phyloP scores from a whole-genome alignment of 1,140 invertebrate genomes.

The Papilio polytes region DNA sequence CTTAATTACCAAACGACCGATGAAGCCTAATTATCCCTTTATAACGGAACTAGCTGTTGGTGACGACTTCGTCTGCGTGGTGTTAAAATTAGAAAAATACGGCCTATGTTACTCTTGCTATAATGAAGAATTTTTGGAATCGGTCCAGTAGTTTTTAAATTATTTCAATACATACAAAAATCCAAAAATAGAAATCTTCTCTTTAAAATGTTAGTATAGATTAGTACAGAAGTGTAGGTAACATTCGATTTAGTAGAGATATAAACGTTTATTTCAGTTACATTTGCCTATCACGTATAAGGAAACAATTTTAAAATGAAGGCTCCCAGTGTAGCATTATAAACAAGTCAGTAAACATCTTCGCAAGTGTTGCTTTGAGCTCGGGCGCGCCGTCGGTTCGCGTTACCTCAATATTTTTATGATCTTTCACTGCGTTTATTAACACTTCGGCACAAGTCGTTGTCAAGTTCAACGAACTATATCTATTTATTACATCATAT shows the following conservation, averaged over 20 bases:
- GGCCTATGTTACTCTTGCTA: no score
- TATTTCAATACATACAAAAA: no score
- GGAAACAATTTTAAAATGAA: conserved; percentile 38
- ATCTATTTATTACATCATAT: neutral
- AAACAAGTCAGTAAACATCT: conserved; percentile 44
- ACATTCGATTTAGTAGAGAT: conserved; percentile 33
- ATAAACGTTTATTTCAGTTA: neutral
- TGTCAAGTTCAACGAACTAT: conserved; percentile 29
- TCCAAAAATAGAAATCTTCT: no score
- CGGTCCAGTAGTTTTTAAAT: no score
- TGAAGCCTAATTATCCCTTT: neutral
- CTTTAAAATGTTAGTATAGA: no score
- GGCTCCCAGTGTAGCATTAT: conserved; percentile 41
- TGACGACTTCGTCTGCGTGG: no score
- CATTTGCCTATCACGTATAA: neutral
- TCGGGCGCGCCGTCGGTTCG: conserved; percentile 18
- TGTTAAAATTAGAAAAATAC: no score
- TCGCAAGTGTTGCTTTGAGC: conserved; percentile 44
- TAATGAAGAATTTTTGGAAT: no score
- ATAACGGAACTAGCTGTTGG: neutral
- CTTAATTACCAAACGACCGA: no score
- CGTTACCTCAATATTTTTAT: conserved; percentile 46
- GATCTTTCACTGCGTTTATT: conserved; percentile 47
- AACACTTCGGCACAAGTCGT: conserved; percentile 38
- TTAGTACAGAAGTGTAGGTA: no score